Evolutionary conservation across 1,140 invertebrate genomes (phyloP).

Genomic region (Calephelis virginiensis): DNA sequence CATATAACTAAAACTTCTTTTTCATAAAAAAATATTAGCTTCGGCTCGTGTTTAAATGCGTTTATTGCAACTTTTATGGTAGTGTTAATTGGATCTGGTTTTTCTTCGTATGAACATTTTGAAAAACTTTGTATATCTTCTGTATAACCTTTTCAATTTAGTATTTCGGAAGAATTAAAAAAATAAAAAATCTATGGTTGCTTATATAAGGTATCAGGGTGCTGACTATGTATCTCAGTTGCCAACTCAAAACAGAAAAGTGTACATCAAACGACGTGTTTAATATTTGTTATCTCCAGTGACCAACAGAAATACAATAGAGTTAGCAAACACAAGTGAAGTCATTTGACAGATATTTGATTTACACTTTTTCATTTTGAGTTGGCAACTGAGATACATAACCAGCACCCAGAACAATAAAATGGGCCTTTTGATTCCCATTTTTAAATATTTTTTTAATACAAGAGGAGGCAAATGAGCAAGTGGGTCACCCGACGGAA

Average conservation of each 20-base stretch:
- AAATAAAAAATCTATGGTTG: constrained; percentile 31
- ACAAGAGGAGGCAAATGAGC: too few species aligned
- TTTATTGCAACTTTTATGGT: constrained; percentile 40
- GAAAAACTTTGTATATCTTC: constrained; percentile 45
- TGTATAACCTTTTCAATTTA: constrained; percentile 40
- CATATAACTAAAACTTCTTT: constrained; percentile 28
- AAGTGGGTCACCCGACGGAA: too few species aligned
- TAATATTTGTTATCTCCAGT: too few species aligned
- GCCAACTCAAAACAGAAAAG: too few species aligned
- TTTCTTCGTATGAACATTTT: constrained; percentile 26
- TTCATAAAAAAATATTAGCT: constrained; percentile 31
- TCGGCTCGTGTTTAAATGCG: constrained; percentile 49
- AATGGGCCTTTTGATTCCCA: constrained; percentile 50
- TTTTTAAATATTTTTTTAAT: constrained; percentile 42
- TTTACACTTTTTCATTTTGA: too few species aligned
- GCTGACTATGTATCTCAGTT: too few species aligned
- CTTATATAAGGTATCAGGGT: constrained; percentile 44
- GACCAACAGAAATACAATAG: too few species aligned
- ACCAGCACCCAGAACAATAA: too few species aligned
- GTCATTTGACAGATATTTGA: too few species aligned
- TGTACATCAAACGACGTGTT: too few species aligned
- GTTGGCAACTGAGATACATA: too few species aligned
- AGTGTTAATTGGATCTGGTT: constrained; percentile 40
- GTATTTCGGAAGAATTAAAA: constrained; percentile 31
- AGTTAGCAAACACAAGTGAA: too few species aligned